Conservation (phyloP, 2,888 invertebrate genomes). For the Aethes cnicana region DNA sequence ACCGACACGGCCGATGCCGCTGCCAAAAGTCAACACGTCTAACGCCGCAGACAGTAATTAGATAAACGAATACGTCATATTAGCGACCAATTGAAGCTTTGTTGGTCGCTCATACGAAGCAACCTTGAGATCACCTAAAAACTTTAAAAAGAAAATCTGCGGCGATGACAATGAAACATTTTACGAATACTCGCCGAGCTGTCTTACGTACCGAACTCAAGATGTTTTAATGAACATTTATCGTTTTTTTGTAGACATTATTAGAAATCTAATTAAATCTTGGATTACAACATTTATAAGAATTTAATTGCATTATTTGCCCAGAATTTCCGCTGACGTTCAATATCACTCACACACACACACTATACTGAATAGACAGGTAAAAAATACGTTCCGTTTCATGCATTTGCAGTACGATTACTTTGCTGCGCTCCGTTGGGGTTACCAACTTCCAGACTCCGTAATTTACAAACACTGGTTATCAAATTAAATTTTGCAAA, state of each 20-base stretch:
- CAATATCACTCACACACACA: slow-evolving; percentile 25
- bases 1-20: slow-evolving; percentile 28
- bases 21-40: slow-evolving; percentile 52
- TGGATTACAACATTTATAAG: slow-evolving; percentile 18
- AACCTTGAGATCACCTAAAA: slow-evolving; percentile 71
- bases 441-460: too few relatives aligned
- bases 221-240: slow-evolving; percentile 37
- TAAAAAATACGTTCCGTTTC: slow-evolving; percentile 19
- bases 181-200: slow-evolving; percentile 27
- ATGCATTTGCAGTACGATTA: neutral
- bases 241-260: slow-evolving; percentile 39
- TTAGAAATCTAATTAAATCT: slow-evolving; percentile 6
- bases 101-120: slow-evolving; percentile 49
- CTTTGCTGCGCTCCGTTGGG: slow-evolving; percentile 21
- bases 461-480: too few relatives aligned
- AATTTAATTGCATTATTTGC: slow-evolving; percentile 24
- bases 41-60: slow-evolving; percentile 62
- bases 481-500: too few relatives aligned
- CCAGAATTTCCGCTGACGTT: slow-evolving; percentile 23
- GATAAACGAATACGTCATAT: slow-evolving; percentile 61
- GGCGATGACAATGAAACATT: slow-evolving; percentile 43
- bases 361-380: too few relatives aligned
- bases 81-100: slow-evolving; percentile 52
- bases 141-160: slow-evolving; percentile 50
- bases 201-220: slow-evolving; percentile 56